Conservation (phyloP, 35 echinoderm and acorn worm species). For the Amphiura filiformis region DNA sequence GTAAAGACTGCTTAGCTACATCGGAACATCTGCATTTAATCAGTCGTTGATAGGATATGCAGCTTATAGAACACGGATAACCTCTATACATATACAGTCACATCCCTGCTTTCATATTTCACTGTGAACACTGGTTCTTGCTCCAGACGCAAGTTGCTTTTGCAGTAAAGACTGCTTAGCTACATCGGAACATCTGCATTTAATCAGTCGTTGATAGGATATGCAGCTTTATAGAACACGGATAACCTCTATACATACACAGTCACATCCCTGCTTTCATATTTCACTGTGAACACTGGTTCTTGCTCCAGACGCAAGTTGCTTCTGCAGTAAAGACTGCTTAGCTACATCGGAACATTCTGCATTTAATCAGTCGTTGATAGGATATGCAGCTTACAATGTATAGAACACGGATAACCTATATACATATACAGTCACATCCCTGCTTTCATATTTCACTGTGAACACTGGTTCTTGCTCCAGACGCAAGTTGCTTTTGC, state of each 20-base stretch:
- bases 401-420: no score
- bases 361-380: neutral
- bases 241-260: no score
- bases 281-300: neutral
- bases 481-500: neutral
- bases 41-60: no score
- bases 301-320: neutral
- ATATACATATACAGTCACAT: no score
- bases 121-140: neutral
- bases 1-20: neutral
- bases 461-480: neutral
- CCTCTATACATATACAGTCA: no score
- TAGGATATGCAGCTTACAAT: no score
- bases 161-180: neutral
- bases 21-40: neutral
- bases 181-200: neutral
- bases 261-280: no score
- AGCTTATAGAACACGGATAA: no score
- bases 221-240: no score
- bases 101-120: neutral
- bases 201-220: neutral
- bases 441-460: conserved; percentile 1
- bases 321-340: neutral
- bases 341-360: neutral
- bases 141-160: neutral